Evolutionary conservation across 2,888 invertebrate genomes (phyloP).

Genomic region (Augochlorella aurata): DNA sequence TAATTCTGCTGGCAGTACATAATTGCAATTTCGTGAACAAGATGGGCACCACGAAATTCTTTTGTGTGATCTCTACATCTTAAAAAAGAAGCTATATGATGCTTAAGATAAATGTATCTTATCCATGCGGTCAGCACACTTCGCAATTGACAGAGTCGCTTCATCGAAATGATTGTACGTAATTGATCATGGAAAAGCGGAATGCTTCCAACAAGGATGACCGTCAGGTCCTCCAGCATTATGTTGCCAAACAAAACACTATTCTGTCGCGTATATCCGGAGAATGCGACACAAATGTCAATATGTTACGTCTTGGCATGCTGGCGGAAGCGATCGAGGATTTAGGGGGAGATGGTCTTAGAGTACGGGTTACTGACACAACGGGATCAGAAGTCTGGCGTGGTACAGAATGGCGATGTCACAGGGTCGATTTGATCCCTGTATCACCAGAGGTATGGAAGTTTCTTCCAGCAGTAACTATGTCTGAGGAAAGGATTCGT

Average conservation of each 20-base stretch:
- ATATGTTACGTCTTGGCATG: constrained; percentile 69
- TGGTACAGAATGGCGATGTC: constrained; percentile 78
- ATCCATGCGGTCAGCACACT: constrained; percentile 9
- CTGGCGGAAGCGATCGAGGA: constrained; percentile 73
- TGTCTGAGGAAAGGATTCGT: constrained; percentile 83
- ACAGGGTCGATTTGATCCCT: constrained; percentile 70
- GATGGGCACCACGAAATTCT: not conserved
- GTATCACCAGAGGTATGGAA: constrained; percentile 81
- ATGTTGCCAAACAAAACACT: constrained; percentile 70
- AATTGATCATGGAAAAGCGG: constrained; percentile 55
- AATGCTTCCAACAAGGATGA: constrained; percentile 47
- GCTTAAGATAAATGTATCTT: constrained; percentile 22
- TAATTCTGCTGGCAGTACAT: not conserved
- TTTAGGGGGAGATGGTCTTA: constrained; percentile 67
- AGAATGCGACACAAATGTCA: constrained; percentile 69
- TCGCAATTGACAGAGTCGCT: not conserved
- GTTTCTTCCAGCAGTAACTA: constrained; percentile 83
- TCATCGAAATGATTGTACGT: constrained; percentile 1
- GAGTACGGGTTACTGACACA: constrained; percentile 68
- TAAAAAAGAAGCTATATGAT: not conserved
- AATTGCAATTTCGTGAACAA: not conserved
- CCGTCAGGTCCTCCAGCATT: constrained; percentile 60
- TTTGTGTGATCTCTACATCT: not conserved
- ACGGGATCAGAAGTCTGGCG: constrained; percentile 69
- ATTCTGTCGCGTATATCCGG: constrained; percentile 69